phyloP scores from a whole-genome alignment of 2,113 vertebrate species.

The Sebastes schlegelii region DNA sequence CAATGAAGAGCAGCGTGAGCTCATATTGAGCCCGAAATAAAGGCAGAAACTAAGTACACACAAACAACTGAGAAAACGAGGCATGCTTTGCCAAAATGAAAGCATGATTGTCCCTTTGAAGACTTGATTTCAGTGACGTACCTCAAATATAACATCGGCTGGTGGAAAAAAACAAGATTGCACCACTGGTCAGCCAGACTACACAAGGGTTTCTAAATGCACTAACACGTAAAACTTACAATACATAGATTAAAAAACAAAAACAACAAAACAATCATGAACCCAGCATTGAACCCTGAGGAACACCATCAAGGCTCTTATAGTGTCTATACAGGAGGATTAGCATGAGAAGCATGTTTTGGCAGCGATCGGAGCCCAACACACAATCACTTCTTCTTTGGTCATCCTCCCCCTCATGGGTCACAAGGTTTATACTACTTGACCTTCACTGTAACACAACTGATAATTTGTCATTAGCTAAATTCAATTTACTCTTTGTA shows the following conservation, averaged over 20 bases:
- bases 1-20: neutral
- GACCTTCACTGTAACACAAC: neutral
- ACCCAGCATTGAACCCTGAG: constrained; percentile 9
- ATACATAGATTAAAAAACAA: no score
- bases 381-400: neutral
- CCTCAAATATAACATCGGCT: neutral
- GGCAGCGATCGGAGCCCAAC: neutral
- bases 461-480: constrained; percentile 1
- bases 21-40: neutral
- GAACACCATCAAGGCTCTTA: neutral
- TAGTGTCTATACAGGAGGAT: neutral
- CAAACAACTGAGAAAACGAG: neutral
- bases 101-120: neutral
- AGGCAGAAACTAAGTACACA: neutral
- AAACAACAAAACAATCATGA: neutral
- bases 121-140: neutral
- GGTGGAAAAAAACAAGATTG: neutral
- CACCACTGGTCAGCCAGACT: neutral
- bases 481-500: constrained; percentile 17
- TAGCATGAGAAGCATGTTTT: neutral
- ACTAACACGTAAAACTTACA: neutral
- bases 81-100: neutral
- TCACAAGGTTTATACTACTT: neutral
- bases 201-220: neutral
- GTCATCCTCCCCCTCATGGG: neutral